A percentile compares a stretch with the other conserved stretches of the same genome.
phyloP scores from a whole-genome alignment of 2,888 invertebrate species.

The Conomelus anceps region DNA sequence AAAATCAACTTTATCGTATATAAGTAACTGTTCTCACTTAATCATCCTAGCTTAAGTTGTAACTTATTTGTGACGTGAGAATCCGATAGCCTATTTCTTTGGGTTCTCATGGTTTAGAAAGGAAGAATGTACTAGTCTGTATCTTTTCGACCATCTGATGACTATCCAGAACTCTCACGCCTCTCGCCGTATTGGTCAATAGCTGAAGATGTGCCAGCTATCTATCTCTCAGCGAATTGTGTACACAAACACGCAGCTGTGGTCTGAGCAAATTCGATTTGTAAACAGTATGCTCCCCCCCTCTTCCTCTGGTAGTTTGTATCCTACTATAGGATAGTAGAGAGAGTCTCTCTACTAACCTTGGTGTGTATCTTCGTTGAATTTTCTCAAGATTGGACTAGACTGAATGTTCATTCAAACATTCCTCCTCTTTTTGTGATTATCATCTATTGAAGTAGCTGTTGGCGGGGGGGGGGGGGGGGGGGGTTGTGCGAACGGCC shows the following conservation, averaged over 20 bases:
- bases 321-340: too few relatives aligned
- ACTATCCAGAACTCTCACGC: neutral
- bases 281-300: neutral
- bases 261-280: neutral
- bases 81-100: neutral
- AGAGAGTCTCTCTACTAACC: too few relatives aligned
- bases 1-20: neutral
- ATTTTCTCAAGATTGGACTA: too few relatives aligned
- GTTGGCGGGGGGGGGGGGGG: too few relatives aligned
- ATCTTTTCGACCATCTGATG: neutral
- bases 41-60: neutral
- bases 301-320: too few relatives aligned
- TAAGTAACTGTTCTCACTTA: neutral
- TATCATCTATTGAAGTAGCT: too few relatives aligned
- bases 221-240: neutral
- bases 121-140: neutral
- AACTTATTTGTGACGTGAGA: neutral
- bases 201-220: neutral
- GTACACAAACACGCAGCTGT: neutral
- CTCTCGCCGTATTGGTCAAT: neutral
- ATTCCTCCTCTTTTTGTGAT: too few relatives aligned
- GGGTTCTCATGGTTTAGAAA: neutral
- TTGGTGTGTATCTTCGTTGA: too few relatives aligned
- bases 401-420: too few relatives aligned
- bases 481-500: too few relatives aligned